Evolutionary conservation across 2,888 invertebrate genomes (phyloP).

Genomic region (Parapristionchus giblindavisi): DNA sequence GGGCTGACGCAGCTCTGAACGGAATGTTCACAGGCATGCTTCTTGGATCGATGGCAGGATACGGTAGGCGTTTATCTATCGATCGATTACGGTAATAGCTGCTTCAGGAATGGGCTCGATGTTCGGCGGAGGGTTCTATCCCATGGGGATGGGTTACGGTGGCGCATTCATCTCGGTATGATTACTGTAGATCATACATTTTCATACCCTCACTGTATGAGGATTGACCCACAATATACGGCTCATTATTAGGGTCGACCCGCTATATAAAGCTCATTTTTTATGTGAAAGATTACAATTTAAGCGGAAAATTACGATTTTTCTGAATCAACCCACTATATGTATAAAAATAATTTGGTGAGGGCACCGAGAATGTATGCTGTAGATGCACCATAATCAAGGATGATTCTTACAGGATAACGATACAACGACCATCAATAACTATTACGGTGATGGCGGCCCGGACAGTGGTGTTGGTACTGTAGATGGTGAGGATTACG

Average conservation of each 20-base stretch:
- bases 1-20: slow-evolving; percentile 39
- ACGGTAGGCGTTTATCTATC: slow-evolving; percentile 42
- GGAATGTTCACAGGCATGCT: slow-evolving; percentile 60
- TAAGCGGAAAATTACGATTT: background rate
- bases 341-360: no score
- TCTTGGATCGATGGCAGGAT: slow-evolving; percentile 57
- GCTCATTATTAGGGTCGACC: no score
- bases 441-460: slow-evolving; percentile 53
- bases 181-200: no score
- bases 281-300: background rate
- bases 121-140: slow-evolving; percentile 36
- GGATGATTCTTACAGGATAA: slow-evolving; percentile 47
- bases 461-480: background rate
- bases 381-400: background rate
- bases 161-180: slow-evolving; percentile 49
- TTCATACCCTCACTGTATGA: no score
- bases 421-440: slow-evolving; percentile 60
- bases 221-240: no score
- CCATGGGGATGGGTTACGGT: slow-evolving; percentile 48
- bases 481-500: background rate
- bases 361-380: no score
- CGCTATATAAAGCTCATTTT: no score
- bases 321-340: no score
- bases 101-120: slow-evolving; percentile 35
- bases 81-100: background rate